Conservation (phyloP, 2,888 invertebrate species). For the Nycteola revayana region DNA sequence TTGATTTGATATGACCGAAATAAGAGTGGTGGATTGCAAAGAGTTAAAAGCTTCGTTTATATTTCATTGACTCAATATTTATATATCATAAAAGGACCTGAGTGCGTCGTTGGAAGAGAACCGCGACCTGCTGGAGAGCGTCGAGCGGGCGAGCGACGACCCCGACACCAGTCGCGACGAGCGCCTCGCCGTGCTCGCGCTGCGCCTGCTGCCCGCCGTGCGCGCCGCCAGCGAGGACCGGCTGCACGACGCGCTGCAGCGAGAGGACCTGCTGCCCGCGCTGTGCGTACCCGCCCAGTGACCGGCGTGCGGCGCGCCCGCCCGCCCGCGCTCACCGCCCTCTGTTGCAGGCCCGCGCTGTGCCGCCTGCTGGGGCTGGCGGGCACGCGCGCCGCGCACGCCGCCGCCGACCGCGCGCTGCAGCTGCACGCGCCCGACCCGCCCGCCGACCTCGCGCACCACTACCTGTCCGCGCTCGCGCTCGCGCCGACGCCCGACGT, state of each 20-base stretch:
- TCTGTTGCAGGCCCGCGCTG: constrained; percentile 8
- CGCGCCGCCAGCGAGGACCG: background rate
- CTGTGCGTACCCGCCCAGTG: background rate
- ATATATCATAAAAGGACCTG: too few species aligned
- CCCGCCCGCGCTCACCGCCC: background rate
- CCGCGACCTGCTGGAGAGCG: too few species aligned
- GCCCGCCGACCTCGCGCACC: constrained; percentile 25
- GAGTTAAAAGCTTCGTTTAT: too few species aligned
- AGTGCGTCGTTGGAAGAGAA: too few species aligned
- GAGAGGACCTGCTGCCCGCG: background rate
- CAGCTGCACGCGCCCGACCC: constrained; percentile 37
- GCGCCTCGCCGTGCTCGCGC: too few species aligned
- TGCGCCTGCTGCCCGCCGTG: background rate
- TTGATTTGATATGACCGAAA: too few species aligned
- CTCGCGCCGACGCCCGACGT: constrained; percentile 25
- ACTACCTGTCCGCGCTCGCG: constrained; percentile 37
- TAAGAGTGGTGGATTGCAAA: too few species aligned
- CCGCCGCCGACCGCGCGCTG: constrained; percentile 42
- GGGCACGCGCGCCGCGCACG: constrained; percentile 38
- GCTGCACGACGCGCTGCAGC: background rate
- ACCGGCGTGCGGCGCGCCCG: background rate
- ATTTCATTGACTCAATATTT: too few species aligned
- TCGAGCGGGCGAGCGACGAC: too few species aligned
- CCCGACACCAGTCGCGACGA: too few species aligned
- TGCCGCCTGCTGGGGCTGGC: constrained; percentile 46